Evolutionary conservation across 1,140 invertebrate genomes (phyloP).

Genomic region (Rhynchophorus ferrugineus): DNA sequence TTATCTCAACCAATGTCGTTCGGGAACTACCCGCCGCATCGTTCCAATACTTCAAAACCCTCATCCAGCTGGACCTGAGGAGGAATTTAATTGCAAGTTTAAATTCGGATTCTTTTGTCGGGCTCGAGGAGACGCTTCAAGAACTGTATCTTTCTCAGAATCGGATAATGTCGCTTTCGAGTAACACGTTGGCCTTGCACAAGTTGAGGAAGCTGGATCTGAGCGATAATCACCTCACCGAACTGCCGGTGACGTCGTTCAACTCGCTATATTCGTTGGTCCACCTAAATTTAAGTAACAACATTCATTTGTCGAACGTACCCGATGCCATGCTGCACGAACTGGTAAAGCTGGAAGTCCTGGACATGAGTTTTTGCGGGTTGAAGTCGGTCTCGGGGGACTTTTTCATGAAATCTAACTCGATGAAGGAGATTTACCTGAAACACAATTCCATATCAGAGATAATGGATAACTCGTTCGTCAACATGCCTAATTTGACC

Average conservation of each 20-base stretch:
- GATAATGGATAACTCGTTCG: conserved; percentile 63
- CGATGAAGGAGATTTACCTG: conserved; percentile 58
- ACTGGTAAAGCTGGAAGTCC: conserved; percentile 50
- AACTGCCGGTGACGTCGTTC: conserved; percentile 61
- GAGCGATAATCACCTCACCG: conserved; percentile 68
- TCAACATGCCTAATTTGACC: conserved; percentile 63
- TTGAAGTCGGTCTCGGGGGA: conserved; percentile 63
- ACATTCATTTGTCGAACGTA: conserved; percentile 57
- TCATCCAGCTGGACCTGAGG: conserved; percentile 67
- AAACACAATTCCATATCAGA: conserved; percentile 61
- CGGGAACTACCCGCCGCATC: conserved; percentile 72
- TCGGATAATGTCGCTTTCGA: conserved; percentile 56
- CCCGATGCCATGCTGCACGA: conserved; percentile 52
- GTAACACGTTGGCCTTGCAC: conserved; percentile 55
- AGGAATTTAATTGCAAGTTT: conserved; percentile 69
- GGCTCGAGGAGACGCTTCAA: conserved; percentile 63
- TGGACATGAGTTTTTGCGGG: conserved; percentile 68
- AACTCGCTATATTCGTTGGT: conserved; percentile 57
- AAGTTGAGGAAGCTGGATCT: conserved; percentile 65
- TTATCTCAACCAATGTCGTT: conserved; percentile 76
- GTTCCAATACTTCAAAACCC: conserved; percentile 68
- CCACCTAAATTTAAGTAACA: conserved; percentile 71
- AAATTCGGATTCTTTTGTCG: conserved; percentile 64
- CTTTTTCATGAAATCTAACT: conserved; percentile 58
- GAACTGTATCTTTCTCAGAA: conserved; percentile 71